Evolutionary conservation across 2,797 vertebrate genomes (phyloP).

Genomic region (Hipposideros larvatus): DNA sequence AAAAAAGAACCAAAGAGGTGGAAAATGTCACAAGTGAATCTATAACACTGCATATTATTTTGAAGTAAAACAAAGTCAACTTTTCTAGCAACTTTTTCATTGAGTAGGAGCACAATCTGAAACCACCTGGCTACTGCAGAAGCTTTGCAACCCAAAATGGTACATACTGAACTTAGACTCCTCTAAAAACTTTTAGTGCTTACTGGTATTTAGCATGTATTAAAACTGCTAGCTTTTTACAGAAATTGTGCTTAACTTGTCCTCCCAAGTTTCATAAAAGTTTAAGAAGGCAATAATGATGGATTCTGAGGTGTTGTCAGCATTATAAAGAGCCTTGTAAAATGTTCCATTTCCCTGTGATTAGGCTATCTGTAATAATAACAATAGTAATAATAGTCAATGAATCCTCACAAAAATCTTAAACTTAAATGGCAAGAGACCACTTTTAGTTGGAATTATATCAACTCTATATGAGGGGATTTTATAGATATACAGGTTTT

Average conservation of each 20-base stretch:
- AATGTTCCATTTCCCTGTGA: conserved; percentile 20
- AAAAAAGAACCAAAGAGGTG: conserved; percentile 42
- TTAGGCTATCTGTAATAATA: neutral
- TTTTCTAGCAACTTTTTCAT: conserved; percentile 40
- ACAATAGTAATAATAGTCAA: conserved; percentile 1
- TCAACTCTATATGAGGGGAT: conserved; percentile 24
- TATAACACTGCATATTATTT: conserved; percentile 48
- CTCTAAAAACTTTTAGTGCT: conserved; percentile 50
- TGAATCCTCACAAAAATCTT: conserved; percentile 50
- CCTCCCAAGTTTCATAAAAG: conserved; percentile 9
- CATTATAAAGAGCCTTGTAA: conserved; percentile 52
- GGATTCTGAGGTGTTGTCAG: neutral
- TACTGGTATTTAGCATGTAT: neutral
- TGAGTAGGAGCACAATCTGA: neutral
- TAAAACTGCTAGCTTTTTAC: conserved; percentile 24
- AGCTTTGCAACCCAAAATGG: conserved; percentile 5
- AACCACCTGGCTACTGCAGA: neutral
- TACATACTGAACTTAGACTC: neutral
- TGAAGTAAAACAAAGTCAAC: conserved; percentile 57
- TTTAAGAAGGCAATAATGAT: conserved; percentile 48
- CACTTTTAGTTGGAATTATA: conserved; percentile 1
- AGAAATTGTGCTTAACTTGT: conserved; percentile 10
- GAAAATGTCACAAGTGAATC: conserved; percentile 39
- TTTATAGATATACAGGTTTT: neutral
- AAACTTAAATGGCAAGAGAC: conserved; percentile 37